phyloP scores from a whole-genome alignment of 64 coral and sea anemone genomes.

The Anthopleura sola region DNA sequence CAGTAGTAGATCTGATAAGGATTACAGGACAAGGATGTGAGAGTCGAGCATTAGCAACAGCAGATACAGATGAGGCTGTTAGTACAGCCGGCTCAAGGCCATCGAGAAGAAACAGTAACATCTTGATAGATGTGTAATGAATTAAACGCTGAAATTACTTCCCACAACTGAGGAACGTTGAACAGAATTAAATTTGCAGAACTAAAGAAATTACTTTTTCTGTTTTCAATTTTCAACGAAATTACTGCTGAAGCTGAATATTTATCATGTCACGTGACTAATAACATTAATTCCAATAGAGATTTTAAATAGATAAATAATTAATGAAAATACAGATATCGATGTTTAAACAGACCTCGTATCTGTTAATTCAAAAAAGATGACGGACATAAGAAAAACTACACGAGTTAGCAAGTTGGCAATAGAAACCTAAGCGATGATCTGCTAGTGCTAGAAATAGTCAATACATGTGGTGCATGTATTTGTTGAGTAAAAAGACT shows the following conservation, averaged over 20 bases:
- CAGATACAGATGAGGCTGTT: neutral
- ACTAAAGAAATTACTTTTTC: neutral
- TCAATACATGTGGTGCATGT: too few relatives aligned
- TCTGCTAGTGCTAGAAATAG: too few relatives aligned
- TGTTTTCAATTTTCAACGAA: neutral
- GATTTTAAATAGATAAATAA: neutral
- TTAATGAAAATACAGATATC: neutral
- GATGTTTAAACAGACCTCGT: too few relatives aligned
- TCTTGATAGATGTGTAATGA: neutral
- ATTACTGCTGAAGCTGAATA: neutral
- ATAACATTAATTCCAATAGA: neutral
- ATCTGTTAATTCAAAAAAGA: too few relatives aligned
- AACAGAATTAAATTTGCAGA: neutral
- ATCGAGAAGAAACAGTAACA: neutral
- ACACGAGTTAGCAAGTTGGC: too few relatives aligned
- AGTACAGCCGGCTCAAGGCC: neutral
- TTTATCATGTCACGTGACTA: slow-evolving; percentile 7
- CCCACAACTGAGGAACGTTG: neutral
- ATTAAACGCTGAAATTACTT: neutral
- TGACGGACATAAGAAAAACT: too few relatives aligned
- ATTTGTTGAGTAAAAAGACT: too few relatives aligned
- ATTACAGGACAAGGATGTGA: neutral
- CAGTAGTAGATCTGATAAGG: neutral
- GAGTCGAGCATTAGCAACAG: neutral
- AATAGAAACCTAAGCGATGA: too few relatives aligned